Conservation (phyloP, 2,888 invertebrate genomes). For the Platycheirus albimanus region DNA sequence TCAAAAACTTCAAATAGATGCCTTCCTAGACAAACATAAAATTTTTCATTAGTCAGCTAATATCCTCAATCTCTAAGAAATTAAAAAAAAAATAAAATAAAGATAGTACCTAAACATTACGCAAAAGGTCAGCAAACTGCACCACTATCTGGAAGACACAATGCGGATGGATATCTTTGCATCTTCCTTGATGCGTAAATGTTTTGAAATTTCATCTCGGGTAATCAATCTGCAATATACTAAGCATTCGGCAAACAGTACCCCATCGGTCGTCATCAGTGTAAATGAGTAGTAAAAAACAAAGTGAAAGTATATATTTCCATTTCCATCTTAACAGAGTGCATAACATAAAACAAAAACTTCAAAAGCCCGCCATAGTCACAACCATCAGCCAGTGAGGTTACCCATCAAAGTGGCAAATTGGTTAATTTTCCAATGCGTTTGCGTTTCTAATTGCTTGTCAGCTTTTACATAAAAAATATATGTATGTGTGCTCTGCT, state of each 20-base stretch:
- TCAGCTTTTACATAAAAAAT: neutral
- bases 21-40: conserved; percentile 3
- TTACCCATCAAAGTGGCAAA: conserved; percentile 4
- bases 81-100: neutral
- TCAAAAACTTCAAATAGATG: conserved; percentile 1
- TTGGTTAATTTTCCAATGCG: conserved; percentile 9
- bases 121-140: conserved; percentile 18
- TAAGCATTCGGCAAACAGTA: conserved; percentile 1
- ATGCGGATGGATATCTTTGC: conserved; percentile 16
- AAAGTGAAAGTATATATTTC: conserved; percentile 10
- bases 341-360: neutral
- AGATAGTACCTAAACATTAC: conserved; percentile 1
- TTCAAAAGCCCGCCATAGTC: neutral
- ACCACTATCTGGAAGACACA: conserved; percentile 1
- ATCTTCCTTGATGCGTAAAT: conserved; percentile 25
- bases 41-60: conserved; percentile 7
- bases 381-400: neutral
- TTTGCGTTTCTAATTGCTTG: neutral
- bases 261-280: no score
- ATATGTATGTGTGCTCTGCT: no score
- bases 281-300: conserved; percentile 3
- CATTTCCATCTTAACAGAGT: no score
- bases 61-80: neutral
- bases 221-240: conserved; percentile 16
- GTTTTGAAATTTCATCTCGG: conserved; percentile 11